phyloP scores from a whole-genome alignment of 2,888 invertebrate species.

The Luperina nickerlii region DNA sequence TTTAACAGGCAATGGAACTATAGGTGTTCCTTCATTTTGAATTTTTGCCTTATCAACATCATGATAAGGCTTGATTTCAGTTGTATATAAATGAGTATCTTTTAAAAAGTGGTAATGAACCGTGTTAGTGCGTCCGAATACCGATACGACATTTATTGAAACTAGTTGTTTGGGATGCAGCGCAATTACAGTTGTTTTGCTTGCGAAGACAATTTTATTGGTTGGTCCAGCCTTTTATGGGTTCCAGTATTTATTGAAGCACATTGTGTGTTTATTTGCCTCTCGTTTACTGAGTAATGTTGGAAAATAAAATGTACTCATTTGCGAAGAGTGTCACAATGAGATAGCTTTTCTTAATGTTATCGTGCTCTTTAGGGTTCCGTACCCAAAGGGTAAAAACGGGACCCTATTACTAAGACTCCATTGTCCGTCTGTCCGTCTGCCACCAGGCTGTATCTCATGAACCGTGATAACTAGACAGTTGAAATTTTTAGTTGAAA shows the following conservation, averaged over 20 bases:
- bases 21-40: not conserved
- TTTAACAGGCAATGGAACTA: conserved; percentile 46
- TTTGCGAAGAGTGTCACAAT: not conserved
- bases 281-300: not conserved
- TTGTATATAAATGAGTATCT: not conserved
- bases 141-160: conserved; percentile 52
- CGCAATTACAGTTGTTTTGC: conserved; percentile 35
- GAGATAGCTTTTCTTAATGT: too few relatives aligned
- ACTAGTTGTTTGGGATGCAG: conserved; percentile 42
- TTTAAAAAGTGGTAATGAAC: conserved; percentile 58
- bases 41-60: conserved; percentile 6
- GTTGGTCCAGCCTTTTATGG: conserved; percentile 20
- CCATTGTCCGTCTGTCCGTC: too few relatives aligned
- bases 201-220: conserved; percentile 30
- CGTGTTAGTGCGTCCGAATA: conserved; percentile 44
- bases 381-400: too few relatives aligned
- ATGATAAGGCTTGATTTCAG: not conserved
- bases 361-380: too few relatives aligned
- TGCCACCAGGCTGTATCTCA: too few relatives aligned
- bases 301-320: not conserved
- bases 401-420: too few relatives aligned
- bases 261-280: not conserved
- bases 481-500: too few relatives aligned
- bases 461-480: too few relatives aligned
- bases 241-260: conserved; percentile 5